Conservation (phyloP, 1,140 invertebrate genomes). For the Lasioglossum baleicum region DNA sequence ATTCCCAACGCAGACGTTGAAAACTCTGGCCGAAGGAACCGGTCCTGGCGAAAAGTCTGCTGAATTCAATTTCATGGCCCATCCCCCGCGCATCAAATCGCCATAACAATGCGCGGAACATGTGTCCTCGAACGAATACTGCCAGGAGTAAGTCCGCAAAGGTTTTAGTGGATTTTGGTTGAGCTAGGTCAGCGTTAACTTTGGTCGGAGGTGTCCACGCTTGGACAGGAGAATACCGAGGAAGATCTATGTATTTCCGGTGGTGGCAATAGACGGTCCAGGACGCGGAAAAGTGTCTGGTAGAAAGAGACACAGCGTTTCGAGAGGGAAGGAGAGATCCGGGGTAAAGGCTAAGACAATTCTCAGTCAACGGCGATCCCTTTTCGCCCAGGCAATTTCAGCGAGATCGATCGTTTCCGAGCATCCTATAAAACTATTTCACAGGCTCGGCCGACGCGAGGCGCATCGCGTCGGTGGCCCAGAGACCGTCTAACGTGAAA, state of each 20-base stretch:
- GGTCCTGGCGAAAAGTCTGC: not conserved
- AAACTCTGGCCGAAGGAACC: not conserved
- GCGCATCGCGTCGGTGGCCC: too few relatives aligned
- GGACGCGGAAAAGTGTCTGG: not conserved
- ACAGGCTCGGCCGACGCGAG: not conserved
- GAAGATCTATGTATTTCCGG: slow-evolving; percentile 47
- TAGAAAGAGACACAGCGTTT: not conserved
- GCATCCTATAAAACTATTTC: slow-evolving; percentile 54
- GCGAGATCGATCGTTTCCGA: slow-evolving; percentile 50
- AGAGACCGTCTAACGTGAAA: slow-evolving; percentile 37
- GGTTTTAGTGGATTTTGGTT: slow-evolving; percentile 12
- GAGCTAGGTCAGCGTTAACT: slow-evolving; percentile 16
- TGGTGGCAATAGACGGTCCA: not conserved
- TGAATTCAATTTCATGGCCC: slow-evolving; percentile 3
- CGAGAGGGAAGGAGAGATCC: not conserved
- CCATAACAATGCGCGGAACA: not conserved
- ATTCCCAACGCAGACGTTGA: not conserved
- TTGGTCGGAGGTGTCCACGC: not conserved
- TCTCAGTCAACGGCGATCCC: slow-evolving; percentile 21
- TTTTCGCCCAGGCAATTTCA: slow-evolving; percentile 42
- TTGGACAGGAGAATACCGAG: not conserved
- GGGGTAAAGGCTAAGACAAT: slow-evolving; percentile 48
- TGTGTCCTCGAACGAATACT: not conserved
- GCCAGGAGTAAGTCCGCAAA: not conserved
- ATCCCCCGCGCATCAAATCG: not conserved